A percentile compares a stretch with the other conserved stretches of the same genome.
Evolutionary conservation across 2,888 invertebrate species (phyloP).

Genomic region (Spisula solida): DNA sequence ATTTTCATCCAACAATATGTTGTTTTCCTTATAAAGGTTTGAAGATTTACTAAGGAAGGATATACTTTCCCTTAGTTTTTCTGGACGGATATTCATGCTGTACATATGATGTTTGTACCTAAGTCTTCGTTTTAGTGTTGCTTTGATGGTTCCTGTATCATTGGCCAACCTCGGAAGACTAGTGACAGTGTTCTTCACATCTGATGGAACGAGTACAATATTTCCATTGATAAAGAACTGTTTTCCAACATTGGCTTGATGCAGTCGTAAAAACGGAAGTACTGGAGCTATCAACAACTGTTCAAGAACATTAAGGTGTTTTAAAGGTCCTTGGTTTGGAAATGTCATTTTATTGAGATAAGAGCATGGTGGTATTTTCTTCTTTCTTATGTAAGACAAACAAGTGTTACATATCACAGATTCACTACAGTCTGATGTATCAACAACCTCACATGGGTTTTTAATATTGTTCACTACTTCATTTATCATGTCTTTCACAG

Average conservation of each 20-base stretch:
- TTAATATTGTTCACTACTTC: conserved; percentile 31
- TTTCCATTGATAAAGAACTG: conserved; percentile 60
- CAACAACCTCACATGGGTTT: background rate
- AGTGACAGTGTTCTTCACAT: conserved; percentile 63
- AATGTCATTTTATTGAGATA: conserved; percentile 59
- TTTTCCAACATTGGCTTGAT: conserved; percentile 61
- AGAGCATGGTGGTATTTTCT: conserved; percentile 64
- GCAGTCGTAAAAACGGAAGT: conserved; percentile 66
- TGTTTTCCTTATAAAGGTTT: background rate
- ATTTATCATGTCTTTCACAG: conserved; percentile 25
- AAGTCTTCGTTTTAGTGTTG: conserved; percentile 61
- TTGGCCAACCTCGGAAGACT: conserved; percentile 49
- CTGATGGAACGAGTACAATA: conserved; percentile 67
- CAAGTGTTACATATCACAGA: conserved; percentile 69
- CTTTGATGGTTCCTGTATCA: conserved; percentile 58
- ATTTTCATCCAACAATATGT: conserved; percentile 23
- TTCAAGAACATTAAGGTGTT: conserved; percentile 62
- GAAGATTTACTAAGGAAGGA: background rate
- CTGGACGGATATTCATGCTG: background rate
- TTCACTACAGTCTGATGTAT: conserved; percentile 2
- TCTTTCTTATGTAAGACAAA: conserved; percentile 52
- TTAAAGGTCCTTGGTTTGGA: conserved; percentile 34
- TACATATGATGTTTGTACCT: conserved; percentile 66
- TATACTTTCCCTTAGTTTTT: background rate
- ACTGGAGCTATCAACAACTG: conserved; percentile 51